These are phyloP conservation scores for Anarsia innoxiella DNA, from an alignment of 2,888 invertebrate species.

Conservation along the genomic window DNA sequence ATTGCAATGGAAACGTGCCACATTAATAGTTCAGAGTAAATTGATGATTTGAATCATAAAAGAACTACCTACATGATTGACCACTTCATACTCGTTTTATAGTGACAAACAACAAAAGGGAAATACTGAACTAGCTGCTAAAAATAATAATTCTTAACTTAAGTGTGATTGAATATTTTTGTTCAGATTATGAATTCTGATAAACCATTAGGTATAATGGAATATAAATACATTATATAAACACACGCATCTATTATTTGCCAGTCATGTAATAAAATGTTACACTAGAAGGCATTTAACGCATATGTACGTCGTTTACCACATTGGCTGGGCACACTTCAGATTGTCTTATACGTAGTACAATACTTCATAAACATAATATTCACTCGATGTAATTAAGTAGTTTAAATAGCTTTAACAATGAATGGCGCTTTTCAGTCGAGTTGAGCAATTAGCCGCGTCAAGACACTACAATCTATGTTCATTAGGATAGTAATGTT, in stretches of 20 bases:
- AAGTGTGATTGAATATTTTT: slow-evolving; percentile 1
- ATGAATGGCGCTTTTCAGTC: slow-evolving; percentile 22
- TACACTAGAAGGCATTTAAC: background rate
- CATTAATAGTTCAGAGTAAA: too few species aligned
- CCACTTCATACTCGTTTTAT: background rate
- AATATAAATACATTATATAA: too few species aligned
- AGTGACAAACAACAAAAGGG: slow-evolving; percentile 1
- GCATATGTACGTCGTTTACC: background rate
- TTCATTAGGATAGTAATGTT: too few species aligned
- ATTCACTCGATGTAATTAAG: slow-evolving; percentile 10
- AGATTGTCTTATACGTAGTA: background rate
- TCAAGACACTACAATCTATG: slow-evolving; percentile 15
- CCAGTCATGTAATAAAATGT: slow-evolving; percentile 4
- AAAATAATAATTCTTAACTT: slow-evolving; percentile 7
- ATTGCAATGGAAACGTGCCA: slow-evolving; percentile 3
- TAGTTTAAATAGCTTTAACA: slow-evolving; percentile 17
- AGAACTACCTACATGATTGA: too few species aligned
- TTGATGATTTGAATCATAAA: too few species aligned
- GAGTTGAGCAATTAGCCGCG: slow-evolving; percentile 20
- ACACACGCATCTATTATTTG: slow-evolving; percentile 5
- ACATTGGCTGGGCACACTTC: background rate
- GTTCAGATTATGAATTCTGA: background rate
- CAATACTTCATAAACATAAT: slow-evolving; percentile 8
- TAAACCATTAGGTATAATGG: too few species aligned
- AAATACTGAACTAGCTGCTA: slow-evolving; percentile 11